Percentiles rank a stretch among this genome's conserved stretches.
These are phyloP conservation scores for Hypercompe scribonia DNA, from an alignment of 2,888 invertebrate species.

Conservation along the genomic window DNA sequence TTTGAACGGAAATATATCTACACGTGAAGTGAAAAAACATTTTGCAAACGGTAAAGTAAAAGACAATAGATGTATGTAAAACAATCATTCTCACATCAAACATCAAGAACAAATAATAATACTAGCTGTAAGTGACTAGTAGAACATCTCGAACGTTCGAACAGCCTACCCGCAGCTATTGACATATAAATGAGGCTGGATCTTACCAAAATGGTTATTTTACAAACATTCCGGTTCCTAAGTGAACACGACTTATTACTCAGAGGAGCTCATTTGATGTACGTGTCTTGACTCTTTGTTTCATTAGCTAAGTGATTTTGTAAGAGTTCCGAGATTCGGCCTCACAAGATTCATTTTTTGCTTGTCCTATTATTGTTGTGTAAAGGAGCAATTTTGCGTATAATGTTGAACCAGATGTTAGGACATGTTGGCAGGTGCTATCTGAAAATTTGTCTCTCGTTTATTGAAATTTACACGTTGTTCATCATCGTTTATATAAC, in stretches of 20 bases:
- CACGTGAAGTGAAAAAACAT: background rate
- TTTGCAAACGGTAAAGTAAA: conserved; percentile 14
- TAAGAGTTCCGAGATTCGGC: conserved; percentile 26
- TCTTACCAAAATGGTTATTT: conserved; percentile 30
- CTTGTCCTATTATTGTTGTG: conserved; percentile 20
- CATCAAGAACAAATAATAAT: conserved; percentile 25
- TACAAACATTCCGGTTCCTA: conserved; percentile 25
- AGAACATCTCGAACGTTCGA: conserved; percentile 17
- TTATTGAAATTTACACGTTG: background rate
- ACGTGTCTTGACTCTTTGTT: conserved; percentile 41
- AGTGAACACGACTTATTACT: conserved; percentile 42
- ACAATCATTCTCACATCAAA: conserved; percentile 17
- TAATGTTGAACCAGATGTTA: conserved; percentile 13
- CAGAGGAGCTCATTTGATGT: conserved; percentile 35
- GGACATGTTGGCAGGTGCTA: conserved; percentile 10
- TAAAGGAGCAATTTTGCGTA: conserved; percentile 10
- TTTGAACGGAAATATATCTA: background rate
- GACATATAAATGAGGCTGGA: conserved; percentile 29
- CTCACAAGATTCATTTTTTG: conserved; percentile 19
- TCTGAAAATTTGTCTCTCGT: conserved; percentile 1
- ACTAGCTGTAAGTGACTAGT: conserved; percentile 15
- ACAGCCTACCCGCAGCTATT: conserved; percentile 19
- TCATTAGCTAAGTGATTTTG: conserved; percentile 54
- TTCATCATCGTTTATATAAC: background rate
- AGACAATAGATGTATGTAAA: conserved; percentile 9